A percentile compares a stretch with the other conserved stretches of the same genome.
These are phyloP conservation scores for Dromococcyx pavoninus DNA, from an alignment of 2,797 vertebrate genomes.

Conservation along the genomic window DNA sequence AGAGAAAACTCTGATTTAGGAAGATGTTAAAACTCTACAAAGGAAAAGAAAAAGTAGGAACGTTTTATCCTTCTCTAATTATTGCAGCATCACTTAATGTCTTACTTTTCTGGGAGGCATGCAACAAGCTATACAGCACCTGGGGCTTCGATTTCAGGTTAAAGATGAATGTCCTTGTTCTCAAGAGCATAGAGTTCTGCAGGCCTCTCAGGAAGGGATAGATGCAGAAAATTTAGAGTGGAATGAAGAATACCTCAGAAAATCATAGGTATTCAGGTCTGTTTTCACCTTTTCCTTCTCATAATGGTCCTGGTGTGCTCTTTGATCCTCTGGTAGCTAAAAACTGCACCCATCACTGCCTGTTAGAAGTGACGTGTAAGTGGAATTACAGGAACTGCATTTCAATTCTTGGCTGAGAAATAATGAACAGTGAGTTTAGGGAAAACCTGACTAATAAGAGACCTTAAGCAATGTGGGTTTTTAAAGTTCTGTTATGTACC, in stretches of 20 bases:
- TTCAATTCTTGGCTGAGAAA: slow-evolving; percentile 5
- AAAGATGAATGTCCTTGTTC: neutral
- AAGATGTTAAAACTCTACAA: neutral
- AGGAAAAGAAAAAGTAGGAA: neutral
- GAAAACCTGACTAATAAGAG: slow-evolving; percentile 54
- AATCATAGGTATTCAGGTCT: neutral
- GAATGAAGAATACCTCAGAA: neutral
- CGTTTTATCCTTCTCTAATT: neutral
- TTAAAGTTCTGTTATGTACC: slow-evolving; percentile 3
- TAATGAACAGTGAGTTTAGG: slow-evolving; percentile 38
- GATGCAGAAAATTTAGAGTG: neutral
- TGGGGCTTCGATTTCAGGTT: neutral
- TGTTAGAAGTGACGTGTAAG: slow-evolving; percentile 10
- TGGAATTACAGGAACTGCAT: slow-evolving; percentile 39
- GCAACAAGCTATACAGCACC: neutral
- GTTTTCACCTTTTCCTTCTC: neutral
- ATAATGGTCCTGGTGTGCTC: neutral
- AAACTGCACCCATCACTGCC: neutral
- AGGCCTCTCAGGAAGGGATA: neutral
- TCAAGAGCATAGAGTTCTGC: neutral
- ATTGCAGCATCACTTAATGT: neutral
- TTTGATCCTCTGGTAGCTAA: neutral
- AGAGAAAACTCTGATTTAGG: neutral
- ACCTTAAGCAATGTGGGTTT: slow-evolving; percentile 49
- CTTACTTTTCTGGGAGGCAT: neutral